Base-by-base conservation (phyloP, 2,888 invertebrate genomes). In the Carcina quercana region DNA sequence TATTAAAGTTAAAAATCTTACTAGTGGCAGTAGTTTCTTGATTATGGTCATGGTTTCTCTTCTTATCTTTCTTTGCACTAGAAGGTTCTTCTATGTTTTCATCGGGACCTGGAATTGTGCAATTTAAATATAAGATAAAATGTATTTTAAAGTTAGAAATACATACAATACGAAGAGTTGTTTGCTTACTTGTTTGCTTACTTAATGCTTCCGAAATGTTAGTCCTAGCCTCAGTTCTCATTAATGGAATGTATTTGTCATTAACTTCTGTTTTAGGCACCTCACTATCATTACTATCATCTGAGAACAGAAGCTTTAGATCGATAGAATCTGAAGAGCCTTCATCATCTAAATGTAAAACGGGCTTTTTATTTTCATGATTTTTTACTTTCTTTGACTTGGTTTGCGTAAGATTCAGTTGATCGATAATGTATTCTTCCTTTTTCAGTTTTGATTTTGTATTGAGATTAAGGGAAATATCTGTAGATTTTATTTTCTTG, bases 231-330 rank as follows among this genome's bases (percentile, higher is more conserved):
- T 54, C 59, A 34, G 59, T 52, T 47, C 52, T 61, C 35, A 70
- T 76, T 8, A 76, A 37, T 13, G 74, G 69, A 45, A 76, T 74
- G 39, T 61, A 62, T 4, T 52, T 41, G 13, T 64, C 59, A 13
- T 30, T 29, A 25, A 36, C 25, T 15, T 31, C 33, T 30, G 36
- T 43, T 6, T 41, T 34, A 12, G 45, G 48, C 17, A 30, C 39
- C 14, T 34, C 35, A 12, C 41, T 49, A 5, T 53, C 41, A 43
- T 59, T 67, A 35, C 75, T 79, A 14, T 79, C 73, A 47, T 80
- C 79, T 37, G 74, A 61, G 42, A 82, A 78, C 8, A 82, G 43
- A 15, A 80, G 49, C 37, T 66, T 59, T 50, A 82, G 55, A 42
- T 75, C 67, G 40, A 78, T 72, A 8, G 68, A 70, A 50, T 71